A percentile compares a stretch with the other conserved stretches of the same genome.
Evolutionary conservation across 2,113 vertebrate species (phyloP).

Genomic region (Puma concolor): DNA sequence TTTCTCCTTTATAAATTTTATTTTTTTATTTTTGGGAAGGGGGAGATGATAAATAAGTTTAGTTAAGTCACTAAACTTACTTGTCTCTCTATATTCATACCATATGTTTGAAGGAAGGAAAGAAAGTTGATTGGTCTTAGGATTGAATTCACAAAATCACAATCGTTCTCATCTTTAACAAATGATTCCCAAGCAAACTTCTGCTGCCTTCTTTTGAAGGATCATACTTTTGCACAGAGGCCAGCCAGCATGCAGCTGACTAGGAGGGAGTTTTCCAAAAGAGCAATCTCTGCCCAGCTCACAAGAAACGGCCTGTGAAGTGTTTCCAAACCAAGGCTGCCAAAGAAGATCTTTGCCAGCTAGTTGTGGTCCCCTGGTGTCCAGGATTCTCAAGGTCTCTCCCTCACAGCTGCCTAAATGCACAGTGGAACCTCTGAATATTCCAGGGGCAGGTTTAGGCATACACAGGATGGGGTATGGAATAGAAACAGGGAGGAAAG

Average conservation of each 20-base stretch:
- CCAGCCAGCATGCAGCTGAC: slow-evolving; percentile 22
- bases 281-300: neutral
- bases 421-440: neutral
- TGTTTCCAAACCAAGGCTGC: slow-evolving; percentile 54
- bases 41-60: slow-evolving; percentile 30
- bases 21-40: rapidly evolving
- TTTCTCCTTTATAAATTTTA: neutral
- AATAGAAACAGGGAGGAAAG: neutral
- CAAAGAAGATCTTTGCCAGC: neutral
- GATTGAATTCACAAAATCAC: slow-evolving; percentile 19
- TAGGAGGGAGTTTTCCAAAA: slow-evolving; percentile 31
- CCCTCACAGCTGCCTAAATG: neutral
- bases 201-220: neutral
- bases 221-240: neutral
- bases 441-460: neutral
- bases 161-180: neutral
- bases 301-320: slow-evolving; percentile 24
- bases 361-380: neutral
- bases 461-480: neutral
- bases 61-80: slow-evolving; percentile 43
- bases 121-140: neutral
- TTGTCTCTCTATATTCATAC: slow-evolving; percentile 43
- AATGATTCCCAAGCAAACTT: neutral
- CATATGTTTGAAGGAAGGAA: slow-evolving; percentile 47
- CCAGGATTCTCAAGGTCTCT: neutral